Conservation (phyloP, 2,113 vertebrate genomes). For the Ammodytes dubius region DNA sequence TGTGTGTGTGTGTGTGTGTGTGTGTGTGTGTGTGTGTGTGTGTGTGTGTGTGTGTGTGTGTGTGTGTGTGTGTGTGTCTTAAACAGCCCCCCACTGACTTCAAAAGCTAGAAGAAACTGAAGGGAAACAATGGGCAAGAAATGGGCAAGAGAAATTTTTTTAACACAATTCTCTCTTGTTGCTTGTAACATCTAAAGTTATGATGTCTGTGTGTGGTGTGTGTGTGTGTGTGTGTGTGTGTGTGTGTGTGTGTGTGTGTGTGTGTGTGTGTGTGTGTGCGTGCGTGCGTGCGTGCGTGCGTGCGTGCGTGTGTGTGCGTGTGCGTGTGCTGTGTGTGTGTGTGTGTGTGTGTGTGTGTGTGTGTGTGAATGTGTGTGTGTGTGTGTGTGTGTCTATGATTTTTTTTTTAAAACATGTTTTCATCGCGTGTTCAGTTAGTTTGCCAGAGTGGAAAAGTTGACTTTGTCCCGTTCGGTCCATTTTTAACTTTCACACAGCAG, state of each 20-base stretch:
- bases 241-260: conserved; percentile 5
- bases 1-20: too few species aligned
- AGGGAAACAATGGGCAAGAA: too few species aligned
- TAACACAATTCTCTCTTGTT: too few species aligned
- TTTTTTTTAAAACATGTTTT: neutral
- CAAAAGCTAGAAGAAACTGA: too few species aligned
- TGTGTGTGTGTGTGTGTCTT: too few species aligned
- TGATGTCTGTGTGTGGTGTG: too few species aligned
- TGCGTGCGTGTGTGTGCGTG: too few species aligned
- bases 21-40: conserved; percentile 4
- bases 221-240: neutral
- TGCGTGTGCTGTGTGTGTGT: conserved; percentile 2
- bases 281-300: too few species aligned
- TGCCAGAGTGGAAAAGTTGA: conserved; percentile 52
- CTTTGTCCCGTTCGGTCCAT: conserved; percentile 9
- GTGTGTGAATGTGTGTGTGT: conserved; percentile 1
- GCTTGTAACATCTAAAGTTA: too few species aligned
- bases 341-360: conserved; percentile 13
- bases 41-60: neutral
- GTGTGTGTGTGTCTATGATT: neutral
- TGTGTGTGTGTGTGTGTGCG: neutral
- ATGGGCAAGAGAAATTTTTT: too few species aligned
- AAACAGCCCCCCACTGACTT: too few species aligned
- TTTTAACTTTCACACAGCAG: conserved; percentile 11
- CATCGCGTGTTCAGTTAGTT: neutral